Base-by-base conservation (phyloP, 2,888 invertebrate genomes). In the Orthosia gracilis region DNA sequence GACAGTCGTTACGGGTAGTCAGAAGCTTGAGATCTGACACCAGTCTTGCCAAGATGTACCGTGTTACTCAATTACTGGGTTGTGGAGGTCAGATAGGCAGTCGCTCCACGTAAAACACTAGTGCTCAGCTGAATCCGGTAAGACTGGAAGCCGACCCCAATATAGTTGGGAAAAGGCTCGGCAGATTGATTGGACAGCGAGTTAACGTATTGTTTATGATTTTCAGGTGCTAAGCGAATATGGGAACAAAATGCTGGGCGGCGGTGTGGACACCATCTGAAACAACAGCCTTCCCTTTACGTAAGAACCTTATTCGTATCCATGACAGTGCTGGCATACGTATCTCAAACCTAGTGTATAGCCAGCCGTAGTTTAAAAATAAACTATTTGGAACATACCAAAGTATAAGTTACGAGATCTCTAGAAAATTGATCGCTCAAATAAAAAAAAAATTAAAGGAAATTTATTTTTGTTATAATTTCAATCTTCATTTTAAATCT, bases 241-340 rank as follows among this genome's bases (percentile, higher is more conserved):
- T 92, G 98, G 98, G 80, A 98, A 98, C 84, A 98, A 98, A 95
- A 97, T 98, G 87, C 98, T 98, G 89, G 98, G 98, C 78, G 94
- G 94, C 13, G 96, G 96, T 50, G 93, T 94, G 4, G 96, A 96
- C 87, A 93, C 93, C 21, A 94, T 96, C 65, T 96, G 87, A 92
- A 21, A 52, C 26, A 23, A 52, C 75, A 45, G 49, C 17, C 62
- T 54, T 63, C 50, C 18, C 4, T n/a, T 13, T 23, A 73, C 45
- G 69, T 68, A 73, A 79, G 68, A 76, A 68, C 54, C 18, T 69
- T 74, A 69, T 71, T 78, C 70, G 69, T 69, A 81, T 61, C 82
- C 88, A 88, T 88, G 87, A 87, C 88, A 83, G 69, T 40, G 77
- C 67, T 73, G 82, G 65, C 83, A 74, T 78, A 74, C 70, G 76